These are phyloP conservation scores for Tipula vernalis DNA, from an alignment of 2,888 invertebrate genomes.

Conservation along the genomic window DNA sequence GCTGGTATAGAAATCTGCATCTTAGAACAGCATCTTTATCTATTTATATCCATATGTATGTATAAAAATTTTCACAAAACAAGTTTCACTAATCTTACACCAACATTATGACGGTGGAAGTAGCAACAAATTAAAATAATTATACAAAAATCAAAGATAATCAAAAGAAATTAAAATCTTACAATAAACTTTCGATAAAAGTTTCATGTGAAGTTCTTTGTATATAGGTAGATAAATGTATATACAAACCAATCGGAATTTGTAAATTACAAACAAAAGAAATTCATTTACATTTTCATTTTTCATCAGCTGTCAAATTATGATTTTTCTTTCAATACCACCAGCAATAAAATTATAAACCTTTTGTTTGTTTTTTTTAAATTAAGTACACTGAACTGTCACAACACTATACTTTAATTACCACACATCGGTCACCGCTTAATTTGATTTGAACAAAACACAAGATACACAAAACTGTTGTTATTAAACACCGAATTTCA, in stretches of 20 bases:
- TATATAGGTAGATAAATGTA: background rate
- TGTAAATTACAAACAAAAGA: background rate
- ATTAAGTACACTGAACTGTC: background rate
- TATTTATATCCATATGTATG: background rate
- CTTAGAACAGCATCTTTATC: background rate
- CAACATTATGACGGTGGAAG: background rate
- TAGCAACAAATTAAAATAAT: background rate
- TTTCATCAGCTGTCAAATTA: background rate
- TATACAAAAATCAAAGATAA: background rate
- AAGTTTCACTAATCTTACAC: background rate
- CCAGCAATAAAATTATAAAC: background rate
- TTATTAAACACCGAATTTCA: background rate
- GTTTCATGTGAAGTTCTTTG: background rate
- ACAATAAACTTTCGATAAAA: background rate
- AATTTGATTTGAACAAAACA: background rate
- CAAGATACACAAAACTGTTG: background rate
- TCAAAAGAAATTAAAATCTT: background rate
- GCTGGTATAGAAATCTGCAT: background rate
- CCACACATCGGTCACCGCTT: background rate
- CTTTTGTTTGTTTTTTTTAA: background rate
- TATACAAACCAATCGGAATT: background rate
- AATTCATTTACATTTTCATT: background rate
- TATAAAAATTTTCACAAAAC: background rate
- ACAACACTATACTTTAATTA: background rate
- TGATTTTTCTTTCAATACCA: background rate